These are phyloP conservation scores for Cyaniris semiargus DNA, from an alignment of 2,888 invertebrate species.

Conservation along the genomic window DNA sequence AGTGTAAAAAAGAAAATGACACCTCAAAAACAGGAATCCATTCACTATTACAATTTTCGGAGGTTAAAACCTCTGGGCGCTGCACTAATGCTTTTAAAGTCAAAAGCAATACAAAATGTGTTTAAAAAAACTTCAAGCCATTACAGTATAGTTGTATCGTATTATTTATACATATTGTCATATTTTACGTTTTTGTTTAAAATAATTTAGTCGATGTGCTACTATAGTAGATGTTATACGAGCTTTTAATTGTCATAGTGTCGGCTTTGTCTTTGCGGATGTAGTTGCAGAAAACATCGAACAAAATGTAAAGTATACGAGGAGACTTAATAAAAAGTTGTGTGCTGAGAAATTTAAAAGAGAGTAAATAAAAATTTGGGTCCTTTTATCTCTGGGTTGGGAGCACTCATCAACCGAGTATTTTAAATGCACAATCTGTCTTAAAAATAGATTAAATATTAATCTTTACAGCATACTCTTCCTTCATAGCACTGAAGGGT, in stretches of 20 bases:
- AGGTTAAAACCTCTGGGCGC: no score
- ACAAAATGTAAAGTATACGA: not conserved
- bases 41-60: no score
- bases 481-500: not conserved
- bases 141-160: not conserved
- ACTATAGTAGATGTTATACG: conserved; percentile 6
- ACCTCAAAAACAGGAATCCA: no score
- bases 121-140: not conserved
- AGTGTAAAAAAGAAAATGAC: no score
- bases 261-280: conserved; percentile 1
- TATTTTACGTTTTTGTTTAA: not conserved
- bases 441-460: not conserved
- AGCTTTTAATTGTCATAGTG: conserved; percentile 24
- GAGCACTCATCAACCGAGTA: not conserved
- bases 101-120: not conserved
- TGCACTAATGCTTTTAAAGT: not conserved
- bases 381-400: not conserved
- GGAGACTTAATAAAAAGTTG: not conserved
- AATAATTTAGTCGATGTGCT: conserved; percentile 19
- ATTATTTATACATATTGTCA: not conserved
- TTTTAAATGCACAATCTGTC: conserved; percentile 18
- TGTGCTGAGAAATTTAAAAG: not conserved
- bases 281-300: not conserved
- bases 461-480: not conserved
- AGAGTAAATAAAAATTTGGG: not conserved